phyloP scores from a whole-genome alignment of 35 echinoderm and acorn worm genomes.

The Stichopus chloronotus region DNA sequence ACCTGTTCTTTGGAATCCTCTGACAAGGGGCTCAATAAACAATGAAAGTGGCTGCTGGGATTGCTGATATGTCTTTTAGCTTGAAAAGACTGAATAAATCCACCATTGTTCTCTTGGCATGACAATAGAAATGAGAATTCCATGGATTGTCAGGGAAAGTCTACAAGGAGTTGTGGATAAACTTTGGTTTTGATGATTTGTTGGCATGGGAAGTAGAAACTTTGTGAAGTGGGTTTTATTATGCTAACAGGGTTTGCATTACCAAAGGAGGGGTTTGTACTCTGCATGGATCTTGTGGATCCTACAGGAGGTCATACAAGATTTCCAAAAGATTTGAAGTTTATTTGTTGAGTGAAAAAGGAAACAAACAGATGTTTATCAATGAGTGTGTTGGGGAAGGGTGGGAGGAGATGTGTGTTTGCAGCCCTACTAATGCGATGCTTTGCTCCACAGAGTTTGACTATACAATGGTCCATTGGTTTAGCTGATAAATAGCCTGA shows the following conservation, averaged over 20 bases:
- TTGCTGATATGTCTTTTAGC: background rate
- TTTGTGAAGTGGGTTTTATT: no score
- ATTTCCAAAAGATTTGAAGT: background rate
- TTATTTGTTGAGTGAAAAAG: background rate
- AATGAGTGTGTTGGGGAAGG: background rate
- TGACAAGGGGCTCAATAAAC: background rate
- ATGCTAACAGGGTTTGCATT: background rate
- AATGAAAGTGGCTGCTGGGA: background rate
- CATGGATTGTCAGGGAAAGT: constrained; percentile 20
- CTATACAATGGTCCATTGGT: background rate
- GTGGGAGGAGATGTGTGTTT: constrained; percentile 1
- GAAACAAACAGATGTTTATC: background rate
- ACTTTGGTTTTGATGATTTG: no score
- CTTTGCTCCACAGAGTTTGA: background rate
- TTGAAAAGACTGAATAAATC: constrained; percentile 29
- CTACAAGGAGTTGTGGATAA: no score
- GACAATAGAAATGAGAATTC: constrained; percentile 20
- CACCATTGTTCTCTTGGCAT: constrained; percentile 15
- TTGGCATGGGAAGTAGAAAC: no score
- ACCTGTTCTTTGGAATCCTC: background rate
- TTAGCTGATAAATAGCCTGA: background rate
- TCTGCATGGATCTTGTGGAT: background rate
- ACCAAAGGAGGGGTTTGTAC: background rate
- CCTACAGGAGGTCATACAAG: background rate
- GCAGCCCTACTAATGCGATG: background rate